Conservation (phyloP, 2,888 invertebrate genomes). For the Drosophila rubida region DNA sequence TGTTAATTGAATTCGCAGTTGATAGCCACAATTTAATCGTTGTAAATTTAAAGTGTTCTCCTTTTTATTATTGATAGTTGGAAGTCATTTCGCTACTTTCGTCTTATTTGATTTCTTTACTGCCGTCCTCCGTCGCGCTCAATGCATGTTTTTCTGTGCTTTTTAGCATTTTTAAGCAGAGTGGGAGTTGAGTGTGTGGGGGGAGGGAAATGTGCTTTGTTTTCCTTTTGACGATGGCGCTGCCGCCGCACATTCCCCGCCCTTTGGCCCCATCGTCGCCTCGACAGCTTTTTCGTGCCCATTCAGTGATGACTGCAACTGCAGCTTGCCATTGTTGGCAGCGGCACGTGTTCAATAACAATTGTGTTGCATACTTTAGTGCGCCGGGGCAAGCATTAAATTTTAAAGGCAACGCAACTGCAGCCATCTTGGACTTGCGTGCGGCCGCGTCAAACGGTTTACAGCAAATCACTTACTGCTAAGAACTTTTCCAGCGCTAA, state of each 20-base stretch:
- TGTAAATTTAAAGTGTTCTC: no score
- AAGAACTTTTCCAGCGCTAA: conserved; percentile 72
- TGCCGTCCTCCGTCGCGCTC: conserved; percentile 19
- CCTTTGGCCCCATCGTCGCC: neutral
- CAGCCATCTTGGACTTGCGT: conserved; percentile 3
- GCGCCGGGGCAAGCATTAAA: conserved; percentile 58
- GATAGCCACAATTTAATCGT: no score
- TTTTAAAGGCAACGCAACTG: conserved; percentile 54
- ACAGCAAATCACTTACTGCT: conserved; percentile 74
- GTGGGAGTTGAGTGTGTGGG: conserved; percentile 13
- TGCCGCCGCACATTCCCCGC: conserved; percentile 40
- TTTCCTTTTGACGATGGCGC: conserved; percentile 70
- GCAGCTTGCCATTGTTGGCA: conserved; percentile 40
- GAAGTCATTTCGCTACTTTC: neutral
- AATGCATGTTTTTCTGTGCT: conserved; percentile 21
- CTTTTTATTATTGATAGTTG: no score
- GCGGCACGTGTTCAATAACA: conserved; percentile 72
- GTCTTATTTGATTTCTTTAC: neutral
- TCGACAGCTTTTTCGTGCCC: conserved; percentile 5
- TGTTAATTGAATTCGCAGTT: no score
- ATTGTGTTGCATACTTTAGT: conserved; percentile 75
- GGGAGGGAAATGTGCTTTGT: conserved; percentile 63
- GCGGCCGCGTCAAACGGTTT: conserved; percentile 69
- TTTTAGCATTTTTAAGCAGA: conserved; percentile 54
- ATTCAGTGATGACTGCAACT: conserved; percentile 25